phyloP scores from a whole-genome alignment of 1,140 invertebrate species.

The Pristionchus pacificus region DNA sequence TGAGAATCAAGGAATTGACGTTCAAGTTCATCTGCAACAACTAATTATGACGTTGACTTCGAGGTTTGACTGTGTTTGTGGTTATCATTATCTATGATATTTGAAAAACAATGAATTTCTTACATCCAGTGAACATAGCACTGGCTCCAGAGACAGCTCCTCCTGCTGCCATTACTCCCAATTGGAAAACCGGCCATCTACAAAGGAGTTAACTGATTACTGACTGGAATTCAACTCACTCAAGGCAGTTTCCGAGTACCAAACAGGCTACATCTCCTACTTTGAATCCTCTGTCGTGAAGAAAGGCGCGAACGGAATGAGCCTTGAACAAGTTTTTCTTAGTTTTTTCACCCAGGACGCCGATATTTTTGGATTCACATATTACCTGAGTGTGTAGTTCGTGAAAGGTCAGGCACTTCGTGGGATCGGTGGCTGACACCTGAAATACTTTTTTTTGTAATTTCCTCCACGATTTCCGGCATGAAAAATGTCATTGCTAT shows the following conservation, averaged over 20 bases:
- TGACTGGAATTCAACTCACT: constrained; percentile 63
- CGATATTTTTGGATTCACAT: constrained; percentile 20
- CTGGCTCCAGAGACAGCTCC: constrained; percentile 73
- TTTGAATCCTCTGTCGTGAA: constrained; percentile 62
- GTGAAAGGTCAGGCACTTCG: constrained; percentile 8
- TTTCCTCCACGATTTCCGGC: too few species aligned
- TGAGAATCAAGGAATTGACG: constrained; percentile 68
- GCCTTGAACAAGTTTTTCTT: too few species aligned
- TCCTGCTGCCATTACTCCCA: constrained; percentile 70
- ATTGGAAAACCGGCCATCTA: constrained; percentile 60
- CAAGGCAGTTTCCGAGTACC: constrained; percentile 73
- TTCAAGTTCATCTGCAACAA: constrained; percentile 70
- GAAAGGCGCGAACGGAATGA: not conserved
- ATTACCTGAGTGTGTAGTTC: constrained; percentile 11
- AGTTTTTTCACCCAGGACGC: too few species aligned
- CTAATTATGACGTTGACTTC: not conserved
- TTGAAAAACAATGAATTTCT: constrained; percentile 44
- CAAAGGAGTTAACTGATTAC: not conserved
- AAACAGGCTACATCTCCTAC: constrained; percentile 71
- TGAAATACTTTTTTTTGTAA: constrained; percentile 9
- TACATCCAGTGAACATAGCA: constrained; percentile 75
- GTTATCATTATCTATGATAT: not conserved
- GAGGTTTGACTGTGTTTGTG: not conserved
- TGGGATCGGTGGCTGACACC: constrained; percentile 20
- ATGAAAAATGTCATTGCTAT: too few species aligned